Percentiles rank a stretch among this genome's conserved stretches.
phyloP scores from a whole-genome alignment of 2,113 vertebrate genomes.

The Ptyas mucosa region DNA sequence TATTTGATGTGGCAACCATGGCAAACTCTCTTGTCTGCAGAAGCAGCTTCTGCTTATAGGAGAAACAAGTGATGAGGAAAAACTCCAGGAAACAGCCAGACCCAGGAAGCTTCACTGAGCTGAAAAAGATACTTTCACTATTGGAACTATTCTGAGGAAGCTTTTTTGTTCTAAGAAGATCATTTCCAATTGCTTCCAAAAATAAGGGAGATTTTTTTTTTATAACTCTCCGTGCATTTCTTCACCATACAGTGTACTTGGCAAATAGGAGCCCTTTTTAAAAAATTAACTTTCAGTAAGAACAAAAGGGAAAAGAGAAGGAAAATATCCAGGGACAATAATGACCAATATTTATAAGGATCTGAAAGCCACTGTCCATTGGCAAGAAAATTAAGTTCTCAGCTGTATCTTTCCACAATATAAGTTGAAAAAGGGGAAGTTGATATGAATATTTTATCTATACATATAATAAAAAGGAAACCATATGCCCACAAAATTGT shows the following conservation, averaged over 20 bases:
- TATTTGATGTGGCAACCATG: background rate
- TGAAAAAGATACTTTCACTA: background rate
- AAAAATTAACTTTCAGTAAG: background rate
- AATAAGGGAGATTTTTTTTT: background rate
- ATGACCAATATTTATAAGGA: background rate
- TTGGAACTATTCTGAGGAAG: background rate
- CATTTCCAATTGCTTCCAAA: background rate
- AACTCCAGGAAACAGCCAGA: background rate
- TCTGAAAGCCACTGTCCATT: background rate
- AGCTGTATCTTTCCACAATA: background rate
- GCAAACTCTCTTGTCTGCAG: background rate
- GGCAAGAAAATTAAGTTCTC: background rate
- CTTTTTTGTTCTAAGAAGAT: background rate
- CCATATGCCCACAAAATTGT: background rate
- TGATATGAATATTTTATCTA: background rate
- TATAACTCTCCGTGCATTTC: background rate
- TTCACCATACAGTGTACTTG: background rate
- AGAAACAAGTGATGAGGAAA: background rate
- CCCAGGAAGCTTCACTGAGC: background rate
- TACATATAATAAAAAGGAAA: background rate
- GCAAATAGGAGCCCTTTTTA: background rate
- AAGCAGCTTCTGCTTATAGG: background rate
- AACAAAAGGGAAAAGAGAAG: background rate
- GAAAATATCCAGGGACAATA: background rate
- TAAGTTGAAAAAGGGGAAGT: background rate